Base-by-base conservation (phyloP, 2,888 invertebrate species). In the Stenodema calcarata region DNA sequence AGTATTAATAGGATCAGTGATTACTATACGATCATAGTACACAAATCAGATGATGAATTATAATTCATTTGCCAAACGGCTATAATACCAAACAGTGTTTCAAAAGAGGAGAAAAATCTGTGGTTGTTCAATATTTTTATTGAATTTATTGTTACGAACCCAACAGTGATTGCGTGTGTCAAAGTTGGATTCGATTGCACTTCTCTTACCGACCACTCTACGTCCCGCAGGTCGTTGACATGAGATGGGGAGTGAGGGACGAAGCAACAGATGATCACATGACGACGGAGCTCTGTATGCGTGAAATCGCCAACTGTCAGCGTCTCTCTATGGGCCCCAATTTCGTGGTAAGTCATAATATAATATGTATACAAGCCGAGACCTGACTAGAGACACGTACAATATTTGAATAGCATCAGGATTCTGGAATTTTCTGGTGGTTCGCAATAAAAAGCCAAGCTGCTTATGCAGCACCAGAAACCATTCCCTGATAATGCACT, bases 231-330 rank as follows among this genome's bases (percentile, higher is more conserved):
- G 98, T 99, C 2, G 99, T 99, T 41, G 99, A 99, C 92, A 99
- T 99, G 99, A 93, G 99, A 90, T 99, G 99, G 99, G 99, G 99
- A 6, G 98, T 99, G 0, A 93, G 99, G 90, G 99, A 99, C 90
- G 99, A 99, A 92, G 98, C 99, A 0, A 99, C 99, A 0, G 99
- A 99, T 90, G 99, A 99, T 94, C 99, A 99, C 92, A 98, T 98
- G 98, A 99, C 99, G 27, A 99, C 99, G 0, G 98, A 98, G 90
- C 94, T 99, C 0, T 99, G 99, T 91, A 98, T 99, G 97, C 94
- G 97, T 88, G 99, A 99, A 92, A 99, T 99, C 88, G 96, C 97
- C 91, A 99, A 99, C 91, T 99, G 99, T 90, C 99, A 99, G 91
- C 93, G 99, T 2, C 92, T 99, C 0, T 98, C 98, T 0, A 98